Conservation (phyloP, 2,797 vertebrate genomes). For the Hydrophis major region DNA sequence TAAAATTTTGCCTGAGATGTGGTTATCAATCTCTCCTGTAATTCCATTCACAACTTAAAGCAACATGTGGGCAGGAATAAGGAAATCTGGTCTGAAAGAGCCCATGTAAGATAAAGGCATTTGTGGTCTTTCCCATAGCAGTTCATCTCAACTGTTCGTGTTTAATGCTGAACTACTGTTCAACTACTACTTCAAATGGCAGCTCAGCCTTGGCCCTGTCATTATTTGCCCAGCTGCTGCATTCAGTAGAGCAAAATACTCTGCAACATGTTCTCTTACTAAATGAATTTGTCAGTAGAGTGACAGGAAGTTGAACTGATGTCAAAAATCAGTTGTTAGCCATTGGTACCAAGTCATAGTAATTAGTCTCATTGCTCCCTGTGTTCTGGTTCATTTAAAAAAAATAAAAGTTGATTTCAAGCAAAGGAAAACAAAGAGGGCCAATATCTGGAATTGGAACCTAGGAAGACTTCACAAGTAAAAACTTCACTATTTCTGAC, state of each 20-base stretch:
- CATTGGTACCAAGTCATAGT: constrained; percentile 16
- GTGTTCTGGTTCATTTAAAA: neutral
- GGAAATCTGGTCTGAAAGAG: neutral
- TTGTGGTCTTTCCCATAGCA: neutral
- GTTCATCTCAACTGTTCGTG: neutral
- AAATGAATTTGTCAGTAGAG: constrained; percentile 13
- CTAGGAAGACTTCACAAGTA: neutral
- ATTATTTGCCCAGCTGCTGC: constrained; percentile 4
- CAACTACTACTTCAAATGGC: neutral
- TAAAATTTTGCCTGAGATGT: neutral
- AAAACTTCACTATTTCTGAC: neutral
- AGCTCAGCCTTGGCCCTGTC: neutral
- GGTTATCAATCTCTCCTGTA: neutral
- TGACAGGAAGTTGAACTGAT: neutral
- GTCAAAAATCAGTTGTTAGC: constrained; percentile 24
- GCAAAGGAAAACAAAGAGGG: neutral
- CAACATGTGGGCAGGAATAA: neutral
- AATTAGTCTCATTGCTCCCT: neutral
- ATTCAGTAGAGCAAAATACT: constrained; percentile 2
- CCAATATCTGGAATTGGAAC: neutral
- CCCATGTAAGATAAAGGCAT: constrained; percentile 6
- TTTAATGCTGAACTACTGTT: neutral
- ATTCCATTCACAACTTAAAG: neutral
- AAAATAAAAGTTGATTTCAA: neutral
- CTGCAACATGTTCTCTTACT: constrained; percentile 3